A percentile compares a stretch with the other conserved stretches of the same genome.
Conservation (phyloP, 2,797 vertebrate genomes). For the Dryobates pubescens region DNA sequence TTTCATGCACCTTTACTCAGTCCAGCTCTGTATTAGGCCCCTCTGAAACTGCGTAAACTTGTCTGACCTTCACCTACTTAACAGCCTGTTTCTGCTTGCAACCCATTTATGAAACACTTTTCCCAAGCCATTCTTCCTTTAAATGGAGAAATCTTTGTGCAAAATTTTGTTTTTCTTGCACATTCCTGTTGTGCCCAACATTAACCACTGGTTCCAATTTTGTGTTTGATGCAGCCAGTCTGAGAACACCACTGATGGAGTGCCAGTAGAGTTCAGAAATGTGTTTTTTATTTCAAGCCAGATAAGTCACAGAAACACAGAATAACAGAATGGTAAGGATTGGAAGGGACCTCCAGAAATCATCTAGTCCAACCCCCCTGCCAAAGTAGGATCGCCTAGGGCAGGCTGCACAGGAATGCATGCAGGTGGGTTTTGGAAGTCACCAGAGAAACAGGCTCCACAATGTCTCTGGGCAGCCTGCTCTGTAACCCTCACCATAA, state of each 20-base stretch:
- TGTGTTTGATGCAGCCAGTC: background rate
- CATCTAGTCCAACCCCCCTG: no score
- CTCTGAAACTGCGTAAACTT: background rate
- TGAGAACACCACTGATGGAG: background rate
- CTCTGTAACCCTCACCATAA: no score
- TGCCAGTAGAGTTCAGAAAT: background rate
- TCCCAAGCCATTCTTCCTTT: background rate
- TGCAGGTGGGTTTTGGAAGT: no score
- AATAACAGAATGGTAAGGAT: no score
- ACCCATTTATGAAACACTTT: background rate
- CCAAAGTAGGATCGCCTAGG: no score
- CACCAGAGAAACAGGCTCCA: no score
- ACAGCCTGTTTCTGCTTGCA: background rate
- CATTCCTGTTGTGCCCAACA: background rate
- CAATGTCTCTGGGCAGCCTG: no score
- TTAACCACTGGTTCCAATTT: fast-evolving
- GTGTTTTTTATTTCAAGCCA: background rate
- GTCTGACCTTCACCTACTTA: background rate
- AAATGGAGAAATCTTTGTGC: background rate
- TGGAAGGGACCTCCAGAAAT: no score
- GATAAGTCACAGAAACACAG: no score
- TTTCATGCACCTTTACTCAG: background rate
- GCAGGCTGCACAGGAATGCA: no score
- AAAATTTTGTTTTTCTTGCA: background rate
- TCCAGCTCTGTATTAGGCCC: background rate